Conservation (phyloP, 1,140 invertebrate species). For the Linepithema humile region DNA sequence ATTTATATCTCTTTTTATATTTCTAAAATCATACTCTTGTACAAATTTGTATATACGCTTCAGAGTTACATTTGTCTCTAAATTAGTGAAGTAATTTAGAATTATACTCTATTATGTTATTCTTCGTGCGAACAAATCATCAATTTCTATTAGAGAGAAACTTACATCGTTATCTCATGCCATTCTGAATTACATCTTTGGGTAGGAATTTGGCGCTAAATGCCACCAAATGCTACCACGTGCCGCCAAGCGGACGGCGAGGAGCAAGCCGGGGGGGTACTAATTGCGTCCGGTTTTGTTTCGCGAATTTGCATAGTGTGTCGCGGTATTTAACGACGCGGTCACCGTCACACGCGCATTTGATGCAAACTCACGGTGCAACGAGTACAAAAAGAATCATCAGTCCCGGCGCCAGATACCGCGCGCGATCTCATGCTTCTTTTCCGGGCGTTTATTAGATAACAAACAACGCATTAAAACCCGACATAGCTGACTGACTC, state of each 20-base stretch:
- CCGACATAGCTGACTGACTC: neutral
- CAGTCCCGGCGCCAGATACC: neutral
- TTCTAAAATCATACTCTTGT: neutral
- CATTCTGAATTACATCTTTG: neutral
- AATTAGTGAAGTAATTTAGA: neutral
- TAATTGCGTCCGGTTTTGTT: conserved; percentile 20
- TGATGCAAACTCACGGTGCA: neutral
- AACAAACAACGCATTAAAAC: neutral
- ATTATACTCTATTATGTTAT: neutral
- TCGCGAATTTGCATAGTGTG: conserved; percentile 1
- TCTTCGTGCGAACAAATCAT: neutral
- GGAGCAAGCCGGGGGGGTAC: neutral
- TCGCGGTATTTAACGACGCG: neutral
- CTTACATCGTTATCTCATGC: neutral
- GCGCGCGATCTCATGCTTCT: neutral
- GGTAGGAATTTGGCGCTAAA: neutral
- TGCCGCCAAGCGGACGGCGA: too few relatives aligned
- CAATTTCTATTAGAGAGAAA: neutral
- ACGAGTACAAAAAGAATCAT: neutral
- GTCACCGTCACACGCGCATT: neutral
- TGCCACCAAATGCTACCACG: neutral
- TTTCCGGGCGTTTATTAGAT: neutral
- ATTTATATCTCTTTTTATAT: neutral
- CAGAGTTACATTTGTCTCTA: neutral
- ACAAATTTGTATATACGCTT: neutral